These are phyloP conservation scores for Perca fluviatilis DNA, from an alignment of 2,113 vertebrate genomes.

Conservation along the genomic window DNA sequence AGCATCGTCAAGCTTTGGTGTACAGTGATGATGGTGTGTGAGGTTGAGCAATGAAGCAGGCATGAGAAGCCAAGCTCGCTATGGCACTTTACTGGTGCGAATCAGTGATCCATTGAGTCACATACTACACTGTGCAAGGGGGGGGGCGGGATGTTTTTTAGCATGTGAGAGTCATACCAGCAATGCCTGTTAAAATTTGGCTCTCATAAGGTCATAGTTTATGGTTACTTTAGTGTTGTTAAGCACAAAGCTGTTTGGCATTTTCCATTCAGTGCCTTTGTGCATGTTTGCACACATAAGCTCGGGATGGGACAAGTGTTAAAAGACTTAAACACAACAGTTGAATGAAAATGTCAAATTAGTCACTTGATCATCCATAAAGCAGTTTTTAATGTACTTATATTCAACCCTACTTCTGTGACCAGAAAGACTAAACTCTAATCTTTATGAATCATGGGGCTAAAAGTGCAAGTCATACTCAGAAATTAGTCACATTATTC, in stretches of 20 bases:
- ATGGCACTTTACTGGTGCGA: conserved; percentile 67
- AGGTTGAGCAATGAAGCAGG: conserved; percentile 64
- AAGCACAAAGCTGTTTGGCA: conserved; percentile 16
- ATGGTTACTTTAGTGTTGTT: conserved; percentile 45
- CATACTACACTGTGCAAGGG: conserved; percentile 34
- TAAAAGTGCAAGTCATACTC: conserved; percentile 41
- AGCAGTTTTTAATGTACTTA: not conserved
- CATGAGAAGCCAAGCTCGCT: conserved; percentile 47
- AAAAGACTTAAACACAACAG: not conserved
- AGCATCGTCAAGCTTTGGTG: conserved; percentile 38
- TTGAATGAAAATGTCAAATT: conserved; percentile 1
- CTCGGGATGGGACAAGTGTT: not conserved
- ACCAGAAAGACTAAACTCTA: not conserved
- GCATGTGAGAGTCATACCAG: conserved; percentile 78
- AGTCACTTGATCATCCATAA: not conserved
- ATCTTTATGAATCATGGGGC: not conserved
- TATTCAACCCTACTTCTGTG: not conserved
- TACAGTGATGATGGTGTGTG: conserved; percentile 24
- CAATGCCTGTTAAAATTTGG: conserved; percentile 71
- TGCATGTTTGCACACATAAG: not conserved
- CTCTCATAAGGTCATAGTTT: conserved; percentile 61
- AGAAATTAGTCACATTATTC: conserved; percentile 10
- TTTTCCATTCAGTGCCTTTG: conserved; percentile 23
- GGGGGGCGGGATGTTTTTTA: conserved; percentile 28
- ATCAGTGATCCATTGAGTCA: conserved; percentile 77